phyloP scores from a whole-genome alignment of 1,140 invertebrate genomes.

The Drosophila nikananu region DNA sequence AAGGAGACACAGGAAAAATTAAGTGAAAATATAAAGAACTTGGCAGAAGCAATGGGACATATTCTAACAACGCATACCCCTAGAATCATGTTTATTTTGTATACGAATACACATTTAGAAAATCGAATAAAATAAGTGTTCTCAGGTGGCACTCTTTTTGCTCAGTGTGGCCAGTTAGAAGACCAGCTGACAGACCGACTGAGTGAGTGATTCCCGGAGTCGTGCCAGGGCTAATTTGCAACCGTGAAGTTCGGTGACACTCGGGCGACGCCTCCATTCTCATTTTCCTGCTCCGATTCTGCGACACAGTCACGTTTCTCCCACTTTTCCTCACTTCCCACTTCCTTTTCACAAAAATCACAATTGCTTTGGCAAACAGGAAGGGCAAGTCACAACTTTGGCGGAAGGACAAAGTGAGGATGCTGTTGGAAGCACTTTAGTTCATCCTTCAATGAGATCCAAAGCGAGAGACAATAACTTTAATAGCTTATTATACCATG shows the following conservation, averaged over 20 bases:
- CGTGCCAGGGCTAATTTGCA: conserved; percentile 55
- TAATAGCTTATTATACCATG: no score
- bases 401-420: not conserved
- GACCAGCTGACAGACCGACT: conserved; percentile 21
- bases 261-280: conserved; percentile 6
- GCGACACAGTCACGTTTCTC: conserved; percentile 12
- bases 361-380: conserved; percentile 35
- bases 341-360: conserved; percentile 42
- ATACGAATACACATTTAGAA: no score
- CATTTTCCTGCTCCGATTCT: conserved; percentile 3
- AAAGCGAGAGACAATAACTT: no score
- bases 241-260: conserved; percentile 35
- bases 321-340: not conserved
- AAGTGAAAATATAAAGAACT: not conserved
- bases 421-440: not conserved
- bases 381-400: conserved; percentile 7
- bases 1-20: not conserved
- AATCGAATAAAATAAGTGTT: no score
- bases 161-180: conserved; percentile 4
- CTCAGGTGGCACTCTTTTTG: not conserved
- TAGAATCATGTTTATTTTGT: not conserved
- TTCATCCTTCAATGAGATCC: not conserved
- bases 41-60: not conserved
- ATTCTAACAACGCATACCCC: not conserved
- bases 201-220: conserved; percentile 16